Conservation (phyloP, 2,113 vertebrate genomes). For the Notothenia rossii region DNA sequence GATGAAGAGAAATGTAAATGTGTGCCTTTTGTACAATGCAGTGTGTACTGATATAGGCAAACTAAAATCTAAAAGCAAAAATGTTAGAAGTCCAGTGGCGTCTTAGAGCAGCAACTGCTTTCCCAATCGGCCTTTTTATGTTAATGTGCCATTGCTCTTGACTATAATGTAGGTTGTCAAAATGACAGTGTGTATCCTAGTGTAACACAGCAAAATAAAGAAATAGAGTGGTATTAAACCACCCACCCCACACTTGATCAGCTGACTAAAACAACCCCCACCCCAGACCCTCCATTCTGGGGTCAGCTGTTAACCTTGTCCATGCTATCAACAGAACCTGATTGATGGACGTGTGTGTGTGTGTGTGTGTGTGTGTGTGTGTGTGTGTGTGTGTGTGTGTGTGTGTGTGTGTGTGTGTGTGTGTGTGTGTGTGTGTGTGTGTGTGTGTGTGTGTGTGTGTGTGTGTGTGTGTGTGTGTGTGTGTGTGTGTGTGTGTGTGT, state of each 20-base stretch:
- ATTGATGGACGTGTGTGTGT: slow-evolving; percentile 32
- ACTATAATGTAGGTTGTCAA: slow-evolving; percentile 2
- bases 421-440: slow-evolving; percentile 23
- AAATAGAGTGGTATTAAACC: neutral
- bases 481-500: no score
- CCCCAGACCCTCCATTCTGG: slow-evolving; percentile 1
- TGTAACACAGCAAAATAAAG: neutral
- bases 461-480: slow-evolving; percentile 1
- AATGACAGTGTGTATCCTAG: neutral
- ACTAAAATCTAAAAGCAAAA: neutral
- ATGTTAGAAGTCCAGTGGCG: neutral
- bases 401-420: no score
- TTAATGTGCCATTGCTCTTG: neutral
- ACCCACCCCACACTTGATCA: slow-evolving; percentile 21
- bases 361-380: slow-evolving; percentile 19
- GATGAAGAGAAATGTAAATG: neutral
- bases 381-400: no score
- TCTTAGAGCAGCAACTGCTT: no score
- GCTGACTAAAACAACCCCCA: slow-evolving; percentile 49
- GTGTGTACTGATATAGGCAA: neutral
- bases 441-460: slow-evolving; percentile 25
- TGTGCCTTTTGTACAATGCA: neutral
- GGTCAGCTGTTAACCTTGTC: slow-evolving; percentile 62
- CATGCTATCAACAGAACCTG: slow-evolving; percentile 43
- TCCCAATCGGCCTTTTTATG: neutral